Conservation (phyloP, 1,140 invertebrate species). For the Neomicropteryx cornuta region DNA sequence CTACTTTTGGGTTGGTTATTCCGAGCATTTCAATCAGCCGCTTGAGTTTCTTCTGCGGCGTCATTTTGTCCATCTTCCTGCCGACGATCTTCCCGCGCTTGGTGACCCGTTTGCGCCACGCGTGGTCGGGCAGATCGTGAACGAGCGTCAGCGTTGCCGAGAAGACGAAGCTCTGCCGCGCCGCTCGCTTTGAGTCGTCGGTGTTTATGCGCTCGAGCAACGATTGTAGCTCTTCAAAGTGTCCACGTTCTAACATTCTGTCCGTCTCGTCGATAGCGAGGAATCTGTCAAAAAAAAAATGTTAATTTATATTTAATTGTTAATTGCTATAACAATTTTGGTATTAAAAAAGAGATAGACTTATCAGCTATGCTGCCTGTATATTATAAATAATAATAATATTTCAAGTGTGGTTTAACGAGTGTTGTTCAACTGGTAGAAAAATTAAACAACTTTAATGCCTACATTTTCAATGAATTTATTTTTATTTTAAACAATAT, state of each 20-base stretch:
- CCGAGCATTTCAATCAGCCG: constrained; percentile 62
- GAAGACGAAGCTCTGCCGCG: constrained; percentile 91
- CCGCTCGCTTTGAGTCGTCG: constrained; percentile 42
- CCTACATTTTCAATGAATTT: no score
- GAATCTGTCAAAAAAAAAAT: constrained; percentile 41
- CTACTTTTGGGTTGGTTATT: constrained; percentile 81
- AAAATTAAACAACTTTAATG: no score
- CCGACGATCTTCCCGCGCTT: constrained; percentile 35
- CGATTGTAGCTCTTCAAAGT: constrained; percentile 86
- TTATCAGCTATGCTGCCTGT: no score
- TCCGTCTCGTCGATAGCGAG: constrained; percentile 98
- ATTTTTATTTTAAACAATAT: no score
- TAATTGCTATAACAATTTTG: not conserved
- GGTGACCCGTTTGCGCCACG: constrained; percentile 47
- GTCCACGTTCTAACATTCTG: constrained; percentile 92
- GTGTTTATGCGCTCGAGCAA: constrained; percentile 73
- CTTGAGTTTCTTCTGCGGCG: constrained; percentile 59
- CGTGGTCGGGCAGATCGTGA: constrained; percentile 69
- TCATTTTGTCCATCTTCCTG: constrained; percentile 52
- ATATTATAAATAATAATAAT: no score
- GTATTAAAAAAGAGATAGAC: not conserved
- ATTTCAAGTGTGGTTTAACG: no score
- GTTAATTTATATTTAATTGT: no score
- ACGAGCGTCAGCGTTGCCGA: constrained; percentile 93
- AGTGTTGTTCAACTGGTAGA: no score